Base-by-base conservation (phyloP, 2,797 vertebrate species). In the Lophius americanus region DNA sequence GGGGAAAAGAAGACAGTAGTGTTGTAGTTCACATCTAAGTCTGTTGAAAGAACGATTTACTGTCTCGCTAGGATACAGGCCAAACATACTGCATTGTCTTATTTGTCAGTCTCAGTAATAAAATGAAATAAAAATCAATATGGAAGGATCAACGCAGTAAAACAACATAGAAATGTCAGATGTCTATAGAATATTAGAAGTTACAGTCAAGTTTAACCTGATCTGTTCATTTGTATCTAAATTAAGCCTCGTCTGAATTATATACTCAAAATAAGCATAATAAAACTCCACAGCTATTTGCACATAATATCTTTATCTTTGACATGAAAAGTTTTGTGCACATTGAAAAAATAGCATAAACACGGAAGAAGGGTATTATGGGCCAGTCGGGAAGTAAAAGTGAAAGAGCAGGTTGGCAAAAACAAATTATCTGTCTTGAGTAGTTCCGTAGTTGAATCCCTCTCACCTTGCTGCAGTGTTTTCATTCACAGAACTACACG, bases 21-120 rank as follows among this genome's bases (percentile, higher is more conserved):
- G 78, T 82, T 85, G 64, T 78, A 76, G 71, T 81, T 85, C 60
- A 73, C 70, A 32, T 75, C 79, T 52, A 62, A 67, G 71, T 87
- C 82, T 88, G 83, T 69, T 73, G 82, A 85, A 89, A 80, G 72
- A 60, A 64, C 3, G 4, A 10, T 12, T 72, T 52, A 68, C 76
- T 87, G 73, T 63, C 55, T 89, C 69, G 76, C 23, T 46, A 64
- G 60, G 65, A 69, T 62, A 60, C 60, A 67, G 77, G 66, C 72
- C 77, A 88, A 87, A 87, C 73, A 53, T 13, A 35, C 9, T 64
- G 48, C 46, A 51, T 59, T 58, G 62, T 79, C 60, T 70, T 76
- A 58, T 83, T 81, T 75, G 47, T 70, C 66, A 81, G 55, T 82
- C 68, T 82, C 63, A 62, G 4, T 11, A 23, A 38, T 41, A 81